Percentiles rank a stretch among this genome's conserved stretches.
Conservation (phyloP, 2,113 vertebrate species). For the Lophochroa leadbeateri region DNA sequence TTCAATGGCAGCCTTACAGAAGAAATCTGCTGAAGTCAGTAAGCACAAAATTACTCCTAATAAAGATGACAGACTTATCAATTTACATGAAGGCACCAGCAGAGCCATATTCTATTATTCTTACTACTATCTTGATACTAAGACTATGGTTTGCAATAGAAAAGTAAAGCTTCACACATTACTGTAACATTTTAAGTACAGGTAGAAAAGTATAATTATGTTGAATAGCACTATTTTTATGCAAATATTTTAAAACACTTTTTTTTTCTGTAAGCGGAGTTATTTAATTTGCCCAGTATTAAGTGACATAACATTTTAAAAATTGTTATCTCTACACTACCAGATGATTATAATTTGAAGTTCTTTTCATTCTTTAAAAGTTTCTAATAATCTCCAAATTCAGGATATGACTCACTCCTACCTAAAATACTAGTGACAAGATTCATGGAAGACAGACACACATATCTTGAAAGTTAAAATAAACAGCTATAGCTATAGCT, state of each 20-base stretch:
- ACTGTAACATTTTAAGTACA: background rate
- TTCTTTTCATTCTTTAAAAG: background rate
- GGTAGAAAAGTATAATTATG: background rate
- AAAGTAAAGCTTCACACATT: background rate
- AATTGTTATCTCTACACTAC: background rate
- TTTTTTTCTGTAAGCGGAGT: background rate
- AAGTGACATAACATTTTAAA: background rate
- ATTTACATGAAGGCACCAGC: background rate
- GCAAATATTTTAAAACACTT: background rate
- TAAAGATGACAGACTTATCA: background rate
- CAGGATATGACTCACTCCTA: rapidly evolving
- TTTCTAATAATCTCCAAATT: background rate
- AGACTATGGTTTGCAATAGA: background rate
- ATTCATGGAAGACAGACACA: background rate
- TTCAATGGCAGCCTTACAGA: background rate
- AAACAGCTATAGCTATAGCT: background rate
- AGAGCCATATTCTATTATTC: background rate
- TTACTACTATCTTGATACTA: background rate
- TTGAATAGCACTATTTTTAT: background rate
- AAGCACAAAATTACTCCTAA: background rate
- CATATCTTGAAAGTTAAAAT: background rate
- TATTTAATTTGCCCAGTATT: background rate
- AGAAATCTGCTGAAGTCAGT: background rate
- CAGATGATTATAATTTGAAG: background rate
- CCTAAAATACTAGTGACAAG: background rate